A percentile compares a stretch with the other conserved stretches of the same genome.
These are phyloP conservation scores for Notoglanidium macrostoma DNA, from an alignment of 2,797 vertebrate genomes.

Conservation along the genomic window DNA sequence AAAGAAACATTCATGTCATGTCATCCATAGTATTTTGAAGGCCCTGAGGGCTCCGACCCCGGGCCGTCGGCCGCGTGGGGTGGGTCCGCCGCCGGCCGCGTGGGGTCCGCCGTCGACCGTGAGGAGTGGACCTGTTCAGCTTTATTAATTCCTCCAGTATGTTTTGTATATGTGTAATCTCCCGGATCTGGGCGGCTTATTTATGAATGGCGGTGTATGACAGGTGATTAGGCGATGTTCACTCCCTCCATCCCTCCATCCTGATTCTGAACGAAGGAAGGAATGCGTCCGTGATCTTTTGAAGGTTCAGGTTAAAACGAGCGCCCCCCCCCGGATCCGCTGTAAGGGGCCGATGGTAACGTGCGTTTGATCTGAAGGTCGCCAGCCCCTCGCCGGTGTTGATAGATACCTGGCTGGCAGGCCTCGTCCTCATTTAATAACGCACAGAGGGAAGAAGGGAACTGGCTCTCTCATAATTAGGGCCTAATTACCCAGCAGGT, in stretches of 20 bases:
- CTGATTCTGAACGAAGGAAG: slow-evolving; percentile 42
- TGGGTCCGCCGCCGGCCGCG: no score
- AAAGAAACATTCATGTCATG: neutral
- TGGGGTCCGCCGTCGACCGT: neutral
- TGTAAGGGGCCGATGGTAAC: slow-evolving; percentile 84
- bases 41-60: no score
- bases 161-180: slow-evolving; percentile 39
- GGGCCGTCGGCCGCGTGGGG: no score
- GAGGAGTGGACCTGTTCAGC: neutral
- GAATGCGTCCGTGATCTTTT: slow-evolving; percentile 81
- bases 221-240: slow-evolving; percentile 63
- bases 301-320: slow-evolving; percentile 86
- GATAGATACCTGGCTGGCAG: slow-evolving; percentile 94
- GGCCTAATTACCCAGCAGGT: slow-evolving; percentile 99
- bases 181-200: slow-evolving; percentile 69
- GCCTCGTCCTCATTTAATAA: slow-evolving; percentile 99
- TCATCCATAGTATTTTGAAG: neutral
- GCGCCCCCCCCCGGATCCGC: slow-evolving; percentile 67
- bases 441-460: slow-evolving; percentile 93
- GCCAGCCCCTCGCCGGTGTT: slow-evolving; percentile 86
- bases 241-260: slow-evolving; percentile 65
- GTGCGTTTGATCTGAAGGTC: slow-evolving; percentile 99
- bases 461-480: slow-evolving; percentile 99
- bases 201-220: slow-evolving; percentile 78
- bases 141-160: slow-evolving; percentile 41